Evolutionary conservation across 2,888 invertebrate species (phyloP).

Genomic region (Trachelus stipa): DNA sequence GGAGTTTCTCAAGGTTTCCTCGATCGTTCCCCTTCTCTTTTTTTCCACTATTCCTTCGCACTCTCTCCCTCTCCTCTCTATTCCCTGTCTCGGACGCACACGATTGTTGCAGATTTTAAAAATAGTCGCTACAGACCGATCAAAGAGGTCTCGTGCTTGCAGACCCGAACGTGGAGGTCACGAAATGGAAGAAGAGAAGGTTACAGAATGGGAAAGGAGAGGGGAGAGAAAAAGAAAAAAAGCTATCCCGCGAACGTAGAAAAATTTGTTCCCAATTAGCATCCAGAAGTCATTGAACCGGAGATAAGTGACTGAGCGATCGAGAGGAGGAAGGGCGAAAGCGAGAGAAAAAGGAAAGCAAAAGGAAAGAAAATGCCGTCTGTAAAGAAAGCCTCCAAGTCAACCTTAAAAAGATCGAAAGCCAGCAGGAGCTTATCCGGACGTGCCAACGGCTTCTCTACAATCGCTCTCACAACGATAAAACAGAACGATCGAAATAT

Average conservation of each 20-base stretch:
- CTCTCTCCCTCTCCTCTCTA: background rate
- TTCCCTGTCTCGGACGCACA: background rate
- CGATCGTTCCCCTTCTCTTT: background rate
- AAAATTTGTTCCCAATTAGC: background rate
- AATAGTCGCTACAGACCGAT: background rate
- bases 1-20: background rate
- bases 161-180: background rate
- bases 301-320: background rate
- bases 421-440: background rate
- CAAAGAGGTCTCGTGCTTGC: background rate
- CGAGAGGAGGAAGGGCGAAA: background rate
- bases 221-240: background rate
- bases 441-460: background rate
- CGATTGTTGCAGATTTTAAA: background rate
- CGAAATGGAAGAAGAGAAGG: background rate
- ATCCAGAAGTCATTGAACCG: background rate
- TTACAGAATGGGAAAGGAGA: background rate
- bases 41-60: background rate
- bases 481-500: background rate
- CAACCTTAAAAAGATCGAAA: background rate
- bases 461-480: background rate
- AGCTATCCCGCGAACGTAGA: background rate
- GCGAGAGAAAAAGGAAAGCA: background rate
- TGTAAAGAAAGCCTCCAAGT: background rate
- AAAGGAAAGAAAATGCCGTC: background rate